Conservation (phyloP, 92 coral and sea anemone species). For the Scolanthus callimorphus region DNA sequence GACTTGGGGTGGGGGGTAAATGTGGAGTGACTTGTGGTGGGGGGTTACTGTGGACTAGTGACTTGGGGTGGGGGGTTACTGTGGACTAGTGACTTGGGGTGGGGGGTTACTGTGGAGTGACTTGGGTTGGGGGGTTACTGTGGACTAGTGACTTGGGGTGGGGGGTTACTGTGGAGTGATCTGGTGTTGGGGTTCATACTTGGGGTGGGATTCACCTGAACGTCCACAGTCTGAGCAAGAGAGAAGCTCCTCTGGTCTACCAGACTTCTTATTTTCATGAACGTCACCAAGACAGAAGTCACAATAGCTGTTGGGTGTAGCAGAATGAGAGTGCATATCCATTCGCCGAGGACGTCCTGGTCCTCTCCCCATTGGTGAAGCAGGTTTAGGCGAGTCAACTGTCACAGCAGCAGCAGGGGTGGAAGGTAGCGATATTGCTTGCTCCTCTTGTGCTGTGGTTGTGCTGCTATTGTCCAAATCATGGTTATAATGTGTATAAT, state of each 20-base stretch:
- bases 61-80: too few species aligned
- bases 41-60: too few species aligned
- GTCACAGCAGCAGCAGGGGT: conserved; percentile 38
- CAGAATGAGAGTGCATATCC: conserved; percentile 42
- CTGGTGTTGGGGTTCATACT: too few species aligned
- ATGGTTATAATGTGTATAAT: conserved; percentile 93
- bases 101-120: too few species aligned
- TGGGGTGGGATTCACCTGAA: conserved; percentile 95
- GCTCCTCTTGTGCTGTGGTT: conserved; percentile 54
- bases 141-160: too few species aligned
- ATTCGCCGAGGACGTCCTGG: conserved; percentile 58
- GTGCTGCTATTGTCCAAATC: conserved; percentile 53
- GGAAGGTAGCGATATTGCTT: conserved; percentile 39
- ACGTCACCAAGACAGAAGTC: conserved; percentile 97
- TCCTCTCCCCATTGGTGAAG: conserved; percentile 40
- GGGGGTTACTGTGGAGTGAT: too few species aligned
- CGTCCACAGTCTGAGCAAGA: conserved; percentile 99
- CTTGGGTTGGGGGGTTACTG: too few species aligned
- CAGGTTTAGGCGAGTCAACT: conserved; percentile 68
- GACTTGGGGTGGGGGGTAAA: too few species aligned
- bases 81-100: too few species aligned
- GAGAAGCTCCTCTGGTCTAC: conserved; percentile 83
- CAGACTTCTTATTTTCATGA: conserved; percentile 77
- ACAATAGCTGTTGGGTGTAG: conserved; percentile 91
- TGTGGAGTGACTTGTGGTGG: too few species aligned